Evolutionary conservation across 2,797 vertebrate genomes (phyloP), one percentile per base, ranked within the genome.

Genomic region (Margarornis squamiger): DNA sequence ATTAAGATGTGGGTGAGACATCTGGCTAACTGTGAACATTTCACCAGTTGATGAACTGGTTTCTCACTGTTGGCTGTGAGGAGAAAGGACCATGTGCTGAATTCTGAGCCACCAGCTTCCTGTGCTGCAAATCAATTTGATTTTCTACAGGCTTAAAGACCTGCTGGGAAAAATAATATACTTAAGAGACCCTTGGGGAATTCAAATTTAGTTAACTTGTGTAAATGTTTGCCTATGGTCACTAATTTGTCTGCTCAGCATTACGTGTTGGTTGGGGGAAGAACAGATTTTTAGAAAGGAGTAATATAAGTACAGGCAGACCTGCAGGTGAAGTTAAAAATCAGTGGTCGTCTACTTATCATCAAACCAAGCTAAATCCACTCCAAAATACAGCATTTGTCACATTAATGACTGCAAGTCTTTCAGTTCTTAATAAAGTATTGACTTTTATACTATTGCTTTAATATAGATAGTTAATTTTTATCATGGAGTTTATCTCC

Each of bases 161-260:
- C 43, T 92, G 87, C 67, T 88, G 58, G 46, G 32, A 34, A 78
- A 68, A 92, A 63, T 46, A 92, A 92, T 82, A 45, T 20, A 66
- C 68, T 88, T 79, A 79, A 73, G 73, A 93, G 90, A 74, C 29
- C 91, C 58, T 41, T 58, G 26, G 83, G 95, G 92, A 89, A 95
- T 82, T 97, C 66, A 92, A 46, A 91, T 97, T 73, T 84, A 90
- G 88, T 96, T 78, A 94, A 67, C 54, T 92, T 95, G 72, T 90
- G 5, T 87, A 77, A 86, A 20, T 14, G 70, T 92, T 96, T 93
- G 82, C 86, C 80, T 91, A 1, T 67, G 71, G 93, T 90, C 75
- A 74, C 82, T 76, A 4, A 68, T 83, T 95, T 92, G 55, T 90
- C 78, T 94, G 71, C 62, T 91, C 30, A 21, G 66, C 83, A 66